Evolutionary conservation across 2,888 invertebrate genomes (phyloP).

Genomic region (Cataglyphis cursor): DNA sequence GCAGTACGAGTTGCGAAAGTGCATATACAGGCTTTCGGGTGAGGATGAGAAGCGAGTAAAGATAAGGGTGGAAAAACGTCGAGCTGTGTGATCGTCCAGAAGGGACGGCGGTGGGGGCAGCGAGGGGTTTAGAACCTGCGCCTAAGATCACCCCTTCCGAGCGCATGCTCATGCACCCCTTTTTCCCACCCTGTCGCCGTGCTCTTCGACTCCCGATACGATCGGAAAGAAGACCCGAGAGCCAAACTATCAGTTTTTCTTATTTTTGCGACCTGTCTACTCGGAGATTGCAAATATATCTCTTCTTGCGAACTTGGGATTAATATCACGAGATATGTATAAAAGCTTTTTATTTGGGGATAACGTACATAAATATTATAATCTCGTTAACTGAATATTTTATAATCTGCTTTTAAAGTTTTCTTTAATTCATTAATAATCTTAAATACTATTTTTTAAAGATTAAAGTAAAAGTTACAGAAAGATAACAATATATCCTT

Average conservation of each 20-base stretch:
- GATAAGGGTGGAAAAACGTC: slow-evolving; percentile 82
- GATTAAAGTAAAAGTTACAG: neutral
- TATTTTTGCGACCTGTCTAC: slow-evolving; percentile 1
- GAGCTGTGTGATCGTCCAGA: slow-evolving; percentile 76
- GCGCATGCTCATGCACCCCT: slow-evolving; percentile 83
- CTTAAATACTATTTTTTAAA: neutral
- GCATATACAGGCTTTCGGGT: slow-evolving; percentile 73
- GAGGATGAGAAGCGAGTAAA: slow-evolving; percentile 73
- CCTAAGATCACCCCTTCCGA: slow-evolving; percentile 80
- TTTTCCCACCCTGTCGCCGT: slow-evolving; percentile 78
- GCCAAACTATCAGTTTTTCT: slow-evolving; percentile 62
- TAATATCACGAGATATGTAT: neutral
- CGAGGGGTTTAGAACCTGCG: slow-evolving; percentile 84
- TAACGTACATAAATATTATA: neutral
- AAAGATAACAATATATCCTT: neutral
- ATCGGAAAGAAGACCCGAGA: slow-evolving; percentile 77
- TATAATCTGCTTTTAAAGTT: neutral
- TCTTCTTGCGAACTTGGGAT: slow-evolving; percentile 7
- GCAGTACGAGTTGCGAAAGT: slow-evolving; percentile 67
- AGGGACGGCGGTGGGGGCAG: slow-evolving; percentile 73
- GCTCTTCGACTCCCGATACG: slow-evolving; percentile 80
- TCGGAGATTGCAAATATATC: neutral
- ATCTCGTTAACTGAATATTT: neutral
- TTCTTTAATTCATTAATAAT: neutral
- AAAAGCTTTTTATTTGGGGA: neutral